phyloP scores from a whole-genome alignment of 2,888 invertebrate species.

The Zeuzera pyrina region DNA sequence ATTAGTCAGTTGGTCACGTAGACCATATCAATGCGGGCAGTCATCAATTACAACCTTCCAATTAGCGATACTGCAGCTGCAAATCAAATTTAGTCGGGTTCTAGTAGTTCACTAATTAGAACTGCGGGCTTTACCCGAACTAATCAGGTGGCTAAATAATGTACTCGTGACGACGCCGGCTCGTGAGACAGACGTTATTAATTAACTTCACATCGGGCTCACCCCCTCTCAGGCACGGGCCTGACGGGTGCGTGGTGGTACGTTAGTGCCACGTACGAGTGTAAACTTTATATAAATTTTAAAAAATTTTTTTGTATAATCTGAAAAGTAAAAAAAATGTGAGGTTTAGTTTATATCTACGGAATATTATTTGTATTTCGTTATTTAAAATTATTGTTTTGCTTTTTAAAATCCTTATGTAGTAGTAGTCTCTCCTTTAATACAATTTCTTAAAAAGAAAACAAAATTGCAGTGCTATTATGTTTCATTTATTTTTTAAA shows the following conservation, averaged over 20 bases:
- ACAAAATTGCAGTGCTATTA: no score
- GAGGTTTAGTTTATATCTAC: no score
- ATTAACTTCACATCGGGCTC: conserved; percentile 60
- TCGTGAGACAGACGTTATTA: conserved; percentile 69
- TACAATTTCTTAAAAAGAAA: no score
- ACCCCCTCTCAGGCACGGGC: conserved; percentile 18
- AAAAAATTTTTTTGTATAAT: no score
- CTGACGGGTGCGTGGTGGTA: conserved; percentile 15
- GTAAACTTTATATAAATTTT: no score
- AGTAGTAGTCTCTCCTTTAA: no score
- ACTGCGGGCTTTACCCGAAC: conserved; percentile 58
- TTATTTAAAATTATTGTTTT: no score
- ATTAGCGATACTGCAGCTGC: conserved; percentile 63
- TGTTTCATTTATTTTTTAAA: no score
- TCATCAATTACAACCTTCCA: conserved; percentile 57
- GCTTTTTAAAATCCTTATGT: no score
- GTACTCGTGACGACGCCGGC: conserved; percentile 67
- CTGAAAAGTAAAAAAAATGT: no score
- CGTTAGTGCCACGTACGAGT: conserved; percentile 2
- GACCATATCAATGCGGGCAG: conserved; percentile 35
- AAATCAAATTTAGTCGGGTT: conserved; percentile 58
- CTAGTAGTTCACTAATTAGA: conserved; percentile 59
- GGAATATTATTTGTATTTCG: no score
- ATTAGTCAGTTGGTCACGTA: no score
- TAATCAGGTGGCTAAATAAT: conserved; percentile 72